A percentile compares a stretch with the other conserved stretches of the same genome.
Conservation (phyloP, 2,888 invertebrate genomes). For the Scaptomyza tumidula region DNA sequence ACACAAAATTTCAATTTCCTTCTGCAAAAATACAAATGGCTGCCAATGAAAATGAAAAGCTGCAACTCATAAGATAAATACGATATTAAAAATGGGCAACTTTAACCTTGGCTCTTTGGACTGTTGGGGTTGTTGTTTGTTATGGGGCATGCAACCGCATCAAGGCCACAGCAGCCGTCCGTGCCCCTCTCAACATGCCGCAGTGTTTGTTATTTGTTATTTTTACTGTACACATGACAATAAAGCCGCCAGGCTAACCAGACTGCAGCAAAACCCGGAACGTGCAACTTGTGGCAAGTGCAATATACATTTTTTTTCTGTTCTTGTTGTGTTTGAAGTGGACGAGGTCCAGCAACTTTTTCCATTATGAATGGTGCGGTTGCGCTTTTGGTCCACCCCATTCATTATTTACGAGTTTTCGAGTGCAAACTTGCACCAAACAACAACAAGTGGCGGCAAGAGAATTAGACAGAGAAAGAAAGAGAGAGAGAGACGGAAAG, state of each 20-base stretch:
- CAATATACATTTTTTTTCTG: constrained; percentile 72
- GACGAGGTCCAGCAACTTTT: constrained; percentile 67
- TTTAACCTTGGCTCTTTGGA: constrained; percentile 67
- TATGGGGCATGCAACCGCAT: constrained; percentile 46
- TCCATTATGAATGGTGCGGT: constrained; percentile 81
- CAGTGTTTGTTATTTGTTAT: constrained; percentile 64
- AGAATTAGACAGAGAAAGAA: constrained; percentile 58
- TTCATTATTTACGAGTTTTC: constrained; percentile 79
- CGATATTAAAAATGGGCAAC: constrained; percentile 72
- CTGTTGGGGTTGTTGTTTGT: neutral
- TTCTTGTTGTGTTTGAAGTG: constrained; percentile 62
- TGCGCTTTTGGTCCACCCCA: constrained; percentile 71
- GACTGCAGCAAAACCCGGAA: constrained; percentile 10
- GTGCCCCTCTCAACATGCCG: constrained; percentile 18
- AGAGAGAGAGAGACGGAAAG: neutral
- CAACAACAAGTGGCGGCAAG: constrained; percentile 77
- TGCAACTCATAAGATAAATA: constrained; percentile 61
- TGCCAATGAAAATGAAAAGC: constrained; percentile 30
- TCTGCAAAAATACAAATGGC: constrained; percentile 14
- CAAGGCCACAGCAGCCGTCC: constrained; percentile 61
- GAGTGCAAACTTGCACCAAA: constrained; percentile 70
- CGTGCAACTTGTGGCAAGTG: constrained; percentile 57
- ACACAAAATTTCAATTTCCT: constrained; percentile 44
- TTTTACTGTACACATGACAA: constrained; percentile 79
- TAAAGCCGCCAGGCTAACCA: constrained; percentile 64